These are phyloP conservation scores for Onchidella celtica DNA, from an alignment of 2,888 invertebrate species.

Conservation along the genomic window DNA sequence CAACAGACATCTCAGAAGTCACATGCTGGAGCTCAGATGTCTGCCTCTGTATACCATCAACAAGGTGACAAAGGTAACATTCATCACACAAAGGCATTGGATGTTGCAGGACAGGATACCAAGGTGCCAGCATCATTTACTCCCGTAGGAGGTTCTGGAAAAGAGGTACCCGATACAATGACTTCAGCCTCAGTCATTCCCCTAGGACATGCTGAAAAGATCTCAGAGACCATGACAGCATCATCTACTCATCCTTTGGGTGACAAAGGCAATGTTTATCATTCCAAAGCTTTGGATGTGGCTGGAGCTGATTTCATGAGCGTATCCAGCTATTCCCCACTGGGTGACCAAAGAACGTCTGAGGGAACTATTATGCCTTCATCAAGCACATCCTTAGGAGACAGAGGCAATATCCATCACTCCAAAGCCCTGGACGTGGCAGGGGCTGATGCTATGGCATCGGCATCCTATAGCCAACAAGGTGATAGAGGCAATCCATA, in stretches of 20 bases:
- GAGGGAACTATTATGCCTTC: not conserved
- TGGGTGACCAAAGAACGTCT: not conserved
- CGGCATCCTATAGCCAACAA: not conserved
- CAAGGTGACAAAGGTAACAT: slow-evolving; percentile 33
- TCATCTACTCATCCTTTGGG: not conserved
- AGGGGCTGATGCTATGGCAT: not conserved
- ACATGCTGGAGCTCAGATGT: slow-evolving; percentile 2
- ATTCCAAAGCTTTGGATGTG: slow-evolving; percentile 28
- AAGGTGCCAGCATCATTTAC: slow-evolving; percentile 12
- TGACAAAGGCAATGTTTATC: slow-evolving; percentile 37
- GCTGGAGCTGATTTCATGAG: slow-evolving; percentile 27
- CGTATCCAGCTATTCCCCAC: not conserved
- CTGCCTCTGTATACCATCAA: not conserved
- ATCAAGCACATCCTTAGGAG: slow-evolving; percentile 1
- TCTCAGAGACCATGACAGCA: not conserved
- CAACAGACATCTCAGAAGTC: not conserved
- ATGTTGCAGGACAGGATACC: slow-evolving; percentile 33
- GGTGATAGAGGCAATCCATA: slow-evolving; percentile 20
- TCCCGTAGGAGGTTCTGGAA: slow-evolving; percentile 34
- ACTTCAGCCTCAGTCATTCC: not conserved
- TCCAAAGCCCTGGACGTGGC: slow-evolving; percentile 19
- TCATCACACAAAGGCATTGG: slow-evolving; percentile 9
- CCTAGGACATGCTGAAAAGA: not conserved
- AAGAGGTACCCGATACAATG: slow-evolving; percentile 24
- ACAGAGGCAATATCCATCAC: slow-evolving; percentile 17